Conservation (phyloP, 2,888 invertebrate genomes). For the Diadegma fenestrale region DNA sequence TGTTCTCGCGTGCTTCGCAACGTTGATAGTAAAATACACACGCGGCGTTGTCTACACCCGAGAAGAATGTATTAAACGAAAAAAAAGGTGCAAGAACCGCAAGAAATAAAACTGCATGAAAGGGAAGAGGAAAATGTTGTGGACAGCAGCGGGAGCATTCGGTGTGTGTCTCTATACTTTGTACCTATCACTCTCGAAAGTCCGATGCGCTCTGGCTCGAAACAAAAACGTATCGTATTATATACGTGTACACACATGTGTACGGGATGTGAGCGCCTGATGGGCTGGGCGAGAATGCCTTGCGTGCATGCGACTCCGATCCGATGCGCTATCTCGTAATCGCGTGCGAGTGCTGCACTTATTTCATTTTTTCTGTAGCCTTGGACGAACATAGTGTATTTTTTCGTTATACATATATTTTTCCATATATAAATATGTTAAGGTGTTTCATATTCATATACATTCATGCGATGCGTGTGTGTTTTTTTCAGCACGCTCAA, state of each 20-base stretch:
- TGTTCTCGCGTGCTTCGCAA: constrained; percentile 1
- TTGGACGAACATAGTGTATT: constrained; percentile 46
- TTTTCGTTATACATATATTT: not conserved
- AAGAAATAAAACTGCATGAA: constrained; percentile 24
- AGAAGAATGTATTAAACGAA: constrained; percentile 20
- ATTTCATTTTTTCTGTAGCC: constrained; percentile 64
- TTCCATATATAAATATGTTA: not conserved
- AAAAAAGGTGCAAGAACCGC: not conserved
- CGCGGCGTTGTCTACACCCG: constrained; percentile 11
- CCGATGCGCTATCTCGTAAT: constrained; percentile 76
- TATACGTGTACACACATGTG: not conserved
- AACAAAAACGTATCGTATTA: constrained; percentile 48
- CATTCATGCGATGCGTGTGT: not conserved
- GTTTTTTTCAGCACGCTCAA: constrained; percentile 73
- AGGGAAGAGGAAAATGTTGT: constrained; percentile 43
- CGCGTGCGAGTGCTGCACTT: constrained; percentile 78
- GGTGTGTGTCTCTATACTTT: not conserved
- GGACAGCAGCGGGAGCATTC: not conserved
- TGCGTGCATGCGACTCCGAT: constrained; percentile 79
- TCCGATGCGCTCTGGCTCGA: constrained; percentile 42
- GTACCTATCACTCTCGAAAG: constrained; percentile 51
- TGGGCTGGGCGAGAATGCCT: constrained; percentile 58
- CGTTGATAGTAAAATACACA: constrained; percentile 29
- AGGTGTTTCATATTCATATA: not conserved
- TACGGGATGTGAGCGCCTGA: constrained; percentile 19